Evolutionary conservation across 2,888 invertebrate species (phyloP).

Genomic region (Pecten maximus): DNA sequence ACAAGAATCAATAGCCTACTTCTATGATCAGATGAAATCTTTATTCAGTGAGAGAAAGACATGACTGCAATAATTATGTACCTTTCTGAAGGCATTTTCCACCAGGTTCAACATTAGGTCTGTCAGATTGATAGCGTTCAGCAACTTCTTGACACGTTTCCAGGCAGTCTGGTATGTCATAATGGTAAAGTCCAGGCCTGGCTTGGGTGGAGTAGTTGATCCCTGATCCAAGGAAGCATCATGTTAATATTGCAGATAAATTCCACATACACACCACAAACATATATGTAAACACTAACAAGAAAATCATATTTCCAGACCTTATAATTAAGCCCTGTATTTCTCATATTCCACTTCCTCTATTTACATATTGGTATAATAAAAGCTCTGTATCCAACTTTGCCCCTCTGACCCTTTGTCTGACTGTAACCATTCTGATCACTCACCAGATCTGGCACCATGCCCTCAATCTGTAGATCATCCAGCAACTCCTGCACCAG

Average conservation of each 20-base stretch:
- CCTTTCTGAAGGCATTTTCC: conserved; percentile 94
- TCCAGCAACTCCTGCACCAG: conserved; percentile 89
- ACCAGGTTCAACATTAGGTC: conserved; percentile 94
- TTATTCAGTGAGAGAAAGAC: no score
- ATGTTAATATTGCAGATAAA: no score
- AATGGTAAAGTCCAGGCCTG: conserved; percentile 69
- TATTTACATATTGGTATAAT: background rate
- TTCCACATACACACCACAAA: background rate
- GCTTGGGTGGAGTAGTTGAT: conserved; percentile 47
- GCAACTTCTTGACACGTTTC: conserved; percentile 87
- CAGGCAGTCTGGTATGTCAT: conserved; percentile 77
- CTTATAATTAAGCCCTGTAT: background rate
- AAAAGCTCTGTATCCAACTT: background rate
- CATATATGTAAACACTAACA: background rate
- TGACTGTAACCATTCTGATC: background rate
- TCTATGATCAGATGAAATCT: background rate
- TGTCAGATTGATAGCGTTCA: conserved; percentile 89
- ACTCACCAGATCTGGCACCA: conserved; percentile 59
- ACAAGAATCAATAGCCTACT: background rate
- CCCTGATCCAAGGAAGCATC: conserved; percentile 35
- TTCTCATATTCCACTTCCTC: background rate
- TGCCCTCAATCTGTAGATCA: conserved; percentile 89
- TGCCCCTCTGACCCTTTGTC: background rate
- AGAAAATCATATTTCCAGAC: background rate
- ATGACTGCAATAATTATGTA: conserved; percentile 76